A percentile compares a stretch with the other conserved stretches of the same genome.
Evolutionary conservation across 2,797 vertebrate species (phyloP).

Genomic region (Erithacus rubecula): DNA sequence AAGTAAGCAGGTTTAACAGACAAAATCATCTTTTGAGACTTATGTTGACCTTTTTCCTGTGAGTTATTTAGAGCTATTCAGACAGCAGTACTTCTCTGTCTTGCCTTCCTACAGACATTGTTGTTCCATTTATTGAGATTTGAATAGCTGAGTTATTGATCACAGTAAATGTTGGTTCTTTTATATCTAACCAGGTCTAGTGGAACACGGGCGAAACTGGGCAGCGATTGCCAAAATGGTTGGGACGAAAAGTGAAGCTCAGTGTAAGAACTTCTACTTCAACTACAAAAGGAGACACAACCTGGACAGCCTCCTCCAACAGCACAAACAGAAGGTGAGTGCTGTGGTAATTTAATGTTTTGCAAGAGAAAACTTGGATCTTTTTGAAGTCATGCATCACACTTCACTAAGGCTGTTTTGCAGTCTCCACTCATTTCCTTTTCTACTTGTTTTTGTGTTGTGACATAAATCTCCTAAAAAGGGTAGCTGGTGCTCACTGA

Average conservation of each 20-base stretch:
- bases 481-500: neutral
- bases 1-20: neutral
- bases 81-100: neutral
- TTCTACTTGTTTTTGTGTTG: neutral
- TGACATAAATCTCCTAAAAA: neutral
- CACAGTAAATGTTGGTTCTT: neutral
- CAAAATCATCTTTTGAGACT: neutral
- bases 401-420: neutral
- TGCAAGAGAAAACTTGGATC: neutral
- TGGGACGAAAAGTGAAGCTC: slow-evolving; percentile 96
- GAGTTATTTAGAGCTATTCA: neutral
- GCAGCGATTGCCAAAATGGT: slow-evolving; percentile 99
- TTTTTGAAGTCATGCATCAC: neutral
- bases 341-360: neutral
- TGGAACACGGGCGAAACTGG: slow-evolving; percentile 98
- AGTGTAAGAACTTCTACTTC: slow-evolving; percentile 99
- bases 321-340: slow-evolving; percentile 87
- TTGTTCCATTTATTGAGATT: slow-evolving; percentile 8
- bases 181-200: slow-evolving; percentile 80
- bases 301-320: slow-evolving; percentile 94
- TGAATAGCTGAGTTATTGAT: neutral
- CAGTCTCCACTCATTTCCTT: neutral
- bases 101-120: neutral
- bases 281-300: slow-evolving; percentile 98
- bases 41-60: neutral